Evolutionary conservation across 2,888 invertebrate genomes (phyloP).

Genomic region (Celastrina argiolus): DNA sequence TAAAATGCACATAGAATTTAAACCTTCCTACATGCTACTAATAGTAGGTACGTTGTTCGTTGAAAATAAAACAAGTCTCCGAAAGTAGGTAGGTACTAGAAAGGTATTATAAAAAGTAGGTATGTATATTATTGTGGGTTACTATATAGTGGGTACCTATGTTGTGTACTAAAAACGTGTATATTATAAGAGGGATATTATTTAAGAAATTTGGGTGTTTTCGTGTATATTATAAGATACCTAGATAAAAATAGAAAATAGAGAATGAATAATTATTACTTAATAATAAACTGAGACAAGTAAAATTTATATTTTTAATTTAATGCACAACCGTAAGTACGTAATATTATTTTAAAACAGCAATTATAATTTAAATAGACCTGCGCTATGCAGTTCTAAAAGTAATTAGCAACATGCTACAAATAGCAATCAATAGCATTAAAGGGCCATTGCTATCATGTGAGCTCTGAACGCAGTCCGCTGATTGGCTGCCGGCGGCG

Average conservation of each 20-base stretch:
- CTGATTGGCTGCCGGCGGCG: conserved; percentile 60
- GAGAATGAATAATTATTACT: no score
- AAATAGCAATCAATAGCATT: conserved; percentile 61
- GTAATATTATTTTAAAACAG: not conserved
- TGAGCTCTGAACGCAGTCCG: conserved; percentile 44
- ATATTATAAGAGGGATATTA: no score
- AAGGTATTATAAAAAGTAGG: no score
- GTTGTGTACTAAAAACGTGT: no score
- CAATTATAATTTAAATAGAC: not conserved
- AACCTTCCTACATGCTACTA: not conserved
- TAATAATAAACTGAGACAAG: no score
- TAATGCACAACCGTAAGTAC: no score
- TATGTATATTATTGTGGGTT: no score
- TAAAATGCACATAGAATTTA: not conserved
- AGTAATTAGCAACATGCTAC: conserved; percentile 33
- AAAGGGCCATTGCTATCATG: conserved; percentile 53
- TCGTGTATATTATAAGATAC: no score
- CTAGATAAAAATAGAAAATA: no score
- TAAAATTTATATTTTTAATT: no score
- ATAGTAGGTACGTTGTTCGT: not conserved
- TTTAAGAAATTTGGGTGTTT: no score
- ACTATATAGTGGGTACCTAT: no score
- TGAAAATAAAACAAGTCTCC: not conserved
- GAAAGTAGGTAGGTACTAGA: not conserved
- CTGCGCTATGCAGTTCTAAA: conserved; percentile 20